Evolutionary conservation across 1,140 invertebrate species (phyloP), one percentile per base, ranked within the genome.

Genomic region (Conus betulinus): DNA sequence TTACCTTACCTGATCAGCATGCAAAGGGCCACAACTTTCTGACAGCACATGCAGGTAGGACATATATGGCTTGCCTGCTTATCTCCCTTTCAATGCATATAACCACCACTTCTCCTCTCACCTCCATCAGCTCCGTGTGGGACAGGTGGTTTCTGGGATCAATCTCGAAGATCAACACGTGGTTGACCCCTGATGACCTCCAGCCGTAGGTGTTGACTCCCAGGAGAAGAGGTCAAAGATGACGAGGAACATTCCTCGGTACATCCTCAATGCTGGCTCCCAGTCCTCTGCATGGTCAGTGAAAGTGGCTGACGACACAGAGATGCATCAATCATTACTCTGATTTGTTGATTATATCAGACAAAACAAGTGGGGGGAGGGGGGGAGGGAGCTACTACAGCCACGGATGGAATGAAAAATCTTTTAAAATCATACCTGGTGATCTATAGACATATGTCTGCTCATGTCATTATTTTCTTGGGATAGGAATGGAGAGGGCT

Each of bases 201-300:
- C 99, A 99, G n/a, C 98, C 98, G 95, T 99, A 99, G 81, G 97
- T 99, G 94, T 99, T 99, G 23, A 99, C 97, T 27, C 99, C 99
- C 94, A 99, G 98, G 3, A 99, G 95, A 99, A 99, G 90, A 99
- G 96, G 94, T 99, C 99, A 91, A 99, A 96, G 85, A 99, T 97
- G 63, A 99, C 96, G 0, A 99, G 96, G 88, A 99, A 96, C 7
- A 98, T 98, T 0, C 98, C 98, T 67, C 99, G 96, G 94, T 99
- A 99, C 17, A 99, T 95, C 11, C 95, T 91, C 55, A 96, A 90
- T 10, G 96, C 95, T 86, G 95, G 94, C 90, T 95, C 94, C 95
- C 95, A 96, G 6, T 92, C 89, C 2, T 84, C 81, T 0, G 90
- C 63, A 39, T 92, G 91, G 25, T 92, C 84, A 0, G 90, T 91